A percentile compares a stretch with the other conserved stretches of the same genome.
Conservation (phyloP, 2,113 vertebrate species). For the Corapipo altera region DNA sequence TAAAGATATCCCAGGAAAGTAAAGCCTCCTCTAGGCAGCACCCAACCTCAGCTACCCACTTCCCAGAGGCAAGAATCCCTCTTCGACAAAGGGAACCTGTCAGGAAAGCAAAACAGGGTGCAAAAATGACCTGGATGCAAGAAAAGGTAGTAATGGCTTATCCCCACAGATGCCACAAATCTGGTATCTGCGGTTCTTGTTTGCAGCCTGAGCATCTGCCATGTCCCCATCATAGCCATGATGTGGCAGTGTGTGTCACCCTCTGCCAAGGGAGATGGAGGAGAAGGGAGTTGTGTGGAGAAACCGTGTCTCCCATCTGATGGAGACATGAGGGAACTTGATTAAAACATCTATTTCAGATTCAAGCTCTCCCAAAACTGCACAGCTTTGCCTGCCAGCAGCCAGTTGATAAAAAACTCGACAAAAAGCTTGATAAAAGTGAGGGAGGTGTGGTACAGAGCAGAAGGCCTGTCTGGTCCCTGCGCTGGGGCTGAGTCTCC, state of each 20-base stretch:
- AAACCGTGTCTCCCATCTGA: accelerated
- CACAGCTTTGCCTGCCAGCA: neutral
- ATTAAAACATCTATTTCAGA: accelerated
- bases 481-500: neutral
- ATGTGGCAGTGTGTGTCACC: neutral
- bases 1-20: neutral
- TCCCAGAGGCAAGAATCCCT: neutral
- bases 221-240: accelerated
- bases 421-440: too few relatives aligned
- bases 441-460: neutral
- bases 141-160: neutral
- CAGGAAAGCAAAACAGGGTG: neutral
- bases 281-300: neutral
- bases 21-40: neutral
- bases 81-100: neutral
- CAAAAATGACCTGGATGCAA: neutral
- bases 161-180: neutral
- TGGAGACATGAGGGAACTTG: accelerated
- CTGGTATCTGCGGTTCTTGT: neutral
- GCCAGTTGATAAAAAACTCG: neutral
- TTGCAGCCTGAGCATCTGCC: neutral
- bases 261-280: accelerated
- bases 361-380: neutral
- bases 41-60: neutral
- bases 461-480: neutral